Base-by-base conservation (phyloP, 2,888 invertebrate species). In the Chamaedrilus cognettii region DNA sequence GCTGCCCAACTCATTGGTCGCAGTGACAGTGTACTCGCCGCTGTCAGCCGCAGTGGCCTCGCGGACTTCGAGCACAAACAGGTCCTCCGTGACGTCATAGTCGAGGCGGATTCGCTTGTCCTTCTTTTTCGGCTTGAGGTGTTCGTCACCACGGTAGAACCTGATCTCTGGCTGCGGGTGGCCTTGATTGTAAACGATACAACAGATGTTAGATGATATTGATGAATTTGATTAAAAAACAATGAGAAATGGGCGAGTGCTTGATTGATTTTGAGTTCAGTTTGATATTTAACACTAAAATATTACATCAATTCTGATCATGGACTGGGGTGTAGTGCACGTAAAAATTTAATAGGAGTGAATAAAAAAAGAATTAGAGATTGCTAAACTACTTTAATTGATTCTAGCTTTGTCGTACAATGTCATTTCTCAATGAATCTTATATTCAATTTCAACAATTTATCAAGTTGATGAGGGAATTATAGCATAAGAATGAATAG, bases 1-100 rank as follows among this genome's bases (percentile, higher is more conserved):
- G 23, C 11, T 42, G n/a, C 71, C 69, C 11, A 57, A 32, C 5
- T 50, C 65, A 50, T 77, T 78, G 66, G 72, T 68, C 31, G 77
- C 79, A n/a, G 68, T 70, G 42, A 79, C 70, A 31, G 74, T 73
- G 70, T 80, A 80, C 7, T 72, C 75, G 2, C 79, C 80, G 2
- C 72, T 70, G 67, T 80, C 78, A 5, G 70, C 60, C 7, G 65
- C 60, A 2, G 57, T 60, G 2, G 74, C 74, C 32, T 74, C 68
- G 0, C 42, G 42, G n/a, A 79, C 75, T 65, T 74, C 72, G 52
- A 78, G 68, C 3, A 71, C 72, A 67, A 74, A 72, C 11, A 75
- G 60, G 59, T 74, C 57, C 7, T 55, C 35, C 2, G 42, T 70
- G 30, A 70, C 68, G 23, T 75, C 74, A 50, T 52, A 68, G 60